Evolutionary conservation across 2,888 invertebrate genomes (phyloP).

Genomic region (Napeogenes sylphis): DNA sequence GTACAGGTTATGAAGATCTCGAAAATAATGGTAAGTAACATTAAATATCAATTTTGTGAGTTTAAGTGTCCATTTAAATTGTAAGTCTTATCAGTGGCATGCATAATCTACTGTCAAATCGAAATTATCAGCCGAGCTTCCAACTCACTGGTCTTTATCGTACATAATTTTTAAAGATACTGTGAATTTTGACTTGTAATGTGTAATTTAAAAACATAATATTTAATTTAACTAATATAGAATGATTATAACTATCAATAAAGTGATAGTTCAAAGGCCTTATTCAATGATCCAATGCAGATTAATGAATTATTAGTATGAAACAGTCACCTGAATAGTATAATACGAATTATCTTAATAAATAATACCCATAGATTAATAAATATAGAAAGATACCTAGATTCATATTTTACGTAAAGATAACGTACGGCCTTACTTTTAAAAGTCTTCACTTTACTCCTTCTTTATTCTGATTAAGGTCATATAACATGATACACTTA

Average conservation of each 20-base stretch:
- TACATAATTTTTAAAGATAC: not conserved
- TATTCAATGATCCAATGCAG: no score
- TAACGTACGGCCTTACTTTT: no score
- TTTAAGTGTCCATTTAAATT: not conserved
- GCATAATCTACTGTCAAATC: not conserved
- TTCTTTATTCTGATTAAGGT: not conserved
- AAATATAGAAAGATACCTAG: no score
- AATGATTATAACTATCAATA: not conserved
- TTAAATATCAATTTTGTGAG: not conserved
- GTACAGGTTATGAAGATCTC: constrained; percentile 42
- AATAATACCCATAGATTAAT: no score
- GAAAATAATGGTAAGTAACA: constrained; percentile 21
- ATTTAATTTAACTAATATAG: not conserved
- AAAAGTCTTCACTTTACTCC: no score
- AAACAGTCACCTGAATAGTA: no score
- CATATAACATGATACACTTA: not conserved
- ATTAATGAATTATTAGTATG: no score
- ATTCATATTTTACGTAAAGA: no score
- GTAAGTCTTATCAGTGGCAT: not conserved
- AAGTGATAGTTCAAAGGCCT: no score
- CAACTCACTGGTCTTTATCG: not conserved
- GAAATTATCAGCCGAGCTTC: not conserved
- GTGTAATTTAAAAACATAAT: not conserved
- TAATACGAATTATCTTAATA: no score
- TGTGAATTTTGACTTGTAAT: not conserved